Conservation (phyloP, 23 tunicate genomes). For the Ciona savignyi region DNA sequence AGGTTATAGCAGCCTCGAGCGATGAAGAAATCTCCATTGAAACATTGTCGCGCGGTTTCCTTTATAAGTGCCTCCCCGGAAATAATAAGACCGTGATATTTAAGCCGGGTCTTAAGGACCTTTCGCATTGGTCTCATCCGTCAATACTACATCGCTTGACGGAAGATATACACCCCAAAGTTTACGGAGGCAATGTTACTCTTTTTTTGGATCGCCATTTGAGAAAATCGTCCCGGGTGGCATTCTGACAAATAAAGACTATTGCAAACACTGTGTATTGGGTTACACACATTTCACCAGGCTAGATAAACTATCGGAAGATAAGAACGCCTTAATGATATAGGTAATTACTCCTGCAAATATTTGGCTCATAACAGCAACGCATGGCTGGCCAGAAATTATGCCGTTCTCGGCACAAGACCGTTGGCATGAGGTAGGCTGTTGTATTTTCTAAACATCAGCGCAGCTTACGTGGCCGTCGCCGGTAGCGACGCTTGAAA, state of each 20-base stretch:
- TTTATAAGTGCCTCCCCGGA: background rate
- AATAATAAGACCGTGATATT: background rate
- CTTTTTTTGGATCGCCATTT: background rate
- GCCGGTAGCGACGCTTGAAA: conserved; percentile 15
- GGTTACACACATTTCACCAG: background rate
- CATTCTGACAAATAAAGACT: background rate
- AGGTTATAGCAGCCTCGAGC: no score
- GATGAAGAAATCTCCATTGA: background rate
- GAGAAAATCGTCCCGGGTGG: background rate
- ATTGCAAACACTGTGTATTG: background rate
- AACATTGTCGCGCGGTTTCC: background rate
- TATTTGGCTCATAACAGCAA: background rate
- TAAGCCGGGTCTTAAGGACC: background rate
- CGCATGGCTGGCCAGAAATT: conserved; percentile 1
- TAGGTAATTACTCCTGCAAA: background rate
- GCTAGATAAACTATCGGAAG: background rate
- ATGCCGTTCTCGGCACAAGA: background rate
- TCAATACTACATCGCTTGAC: background rate
- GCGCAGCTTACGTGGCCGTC: conserved; percentile 5
- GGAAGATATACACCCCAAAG: background rate
- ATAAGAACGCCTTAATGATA: background rate
- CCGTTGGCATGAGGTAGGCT: background rate
- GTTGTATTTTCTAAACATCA: background rate
- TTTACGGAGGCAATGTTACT: background rate
- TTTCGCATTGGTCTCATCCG: background rate